Evolutionary conservation across 2,797 vertebrate genomes (phyloP).

Genomic region (Cottoperca gobio): DNA sequence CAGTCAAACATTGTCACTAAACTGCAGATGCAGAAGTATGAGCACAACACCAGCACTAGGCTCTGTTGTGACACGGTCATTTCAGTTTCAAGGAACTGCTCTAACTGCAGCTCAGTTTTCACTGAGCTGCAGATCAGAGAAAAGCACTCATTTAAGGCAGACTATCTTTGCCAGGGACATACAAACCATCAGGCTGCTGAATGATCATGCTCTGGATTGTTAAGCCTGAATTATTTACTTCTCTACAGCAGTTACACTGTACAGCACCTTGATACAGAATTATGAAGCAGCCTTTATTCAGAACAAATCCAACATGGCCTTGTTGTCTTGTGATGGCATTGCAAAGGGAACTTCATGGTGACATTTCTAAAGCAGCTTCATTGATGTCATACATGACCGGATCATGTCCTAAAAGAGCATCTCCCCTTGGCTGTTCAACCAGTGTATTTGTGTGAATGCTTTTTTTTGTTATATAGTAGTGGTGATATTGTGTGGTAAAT

Average conservation of each 20-base stretch:
- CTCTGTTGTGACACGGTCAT: constrained; percentile 33
- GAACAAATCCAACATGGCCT: neutral
- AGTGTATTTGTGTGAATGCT: neutral
- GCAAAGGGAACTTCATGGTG: neutral
- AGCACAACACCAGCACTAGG: constrained; percentile 1
- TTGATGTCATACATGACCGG: neutral
- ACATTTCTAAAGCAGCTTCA: neutral
- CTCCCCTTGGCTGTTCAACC: neutral
- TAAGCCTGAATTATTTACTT: constrained; percentile 40
- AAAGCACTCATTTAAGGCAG: constrained; percentile 5
- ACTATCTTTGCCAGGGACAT: neutral
- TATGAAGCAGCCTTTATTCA: neutral
- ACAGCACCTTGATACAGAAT: constrained; percentile 11
- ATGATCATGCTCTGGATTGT: constrained; percentile 26
- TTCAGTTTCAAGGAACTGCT: constrained; percentile 31
- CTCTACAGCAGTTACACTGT: neutral
- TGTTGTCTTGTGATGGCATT: constrained; percentile 5
- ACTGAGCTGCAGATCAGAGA: constrained; percentile 11
- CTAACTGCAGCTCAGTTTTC: constrained; percentile 11
- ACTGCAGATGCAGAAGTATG: constrained; percentile 31
- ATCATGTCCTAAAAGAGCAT: neutral
- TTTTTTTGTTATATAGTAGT: neutral
- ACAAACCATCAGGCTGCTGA: constrained; percentile 10
- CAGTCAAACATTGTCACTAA: constrained; percentile 33
- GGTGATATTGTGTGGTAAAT: neutral